Evolutionary conservation across 1,140 invertebrate genomes (phyloP), one percentile per base, ranked within the genome.

Genomic region (Camponotus floridanus): DNA sequence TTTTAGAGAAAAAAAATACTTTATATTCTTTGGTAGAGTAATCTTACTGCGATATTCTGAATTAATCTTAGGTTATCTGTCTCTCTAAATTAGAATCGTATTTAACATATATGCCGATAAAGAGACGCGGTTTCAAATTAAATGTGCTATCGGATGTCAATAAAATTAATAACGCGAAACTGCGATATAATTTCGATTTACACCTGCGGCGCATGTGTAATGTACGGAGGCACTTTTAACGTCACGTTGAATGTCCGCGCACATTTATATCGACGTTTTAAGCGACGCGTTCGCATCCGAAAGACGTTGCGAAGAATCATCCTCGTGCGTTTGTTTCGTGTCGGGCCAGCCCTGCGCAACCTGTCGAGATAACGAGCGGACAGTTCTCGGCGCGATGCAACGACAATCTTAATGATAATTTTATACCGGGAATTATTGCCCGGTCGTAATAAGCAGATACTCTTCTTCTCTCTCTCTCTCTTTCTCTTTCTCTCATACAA

Each of bases 321-420:
- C 13, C 7, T 31, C n/a, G 31, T 11, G 39, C 48, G 21, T 57
- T 59, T 57, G 48, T 68, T 83, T 31, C 67, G 18, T 21, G 33
- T 39, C 31, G 45, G 9, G 18, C 13, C 45, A 36, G 59, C 18
- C 33, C 48, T 5, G 36, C 61, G 36, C 57, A 76, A 67, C 76
- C 76, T 51, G 61, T 65, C 76, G 45, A 62, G 76, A 68, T 80
- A 80, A 80, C 78, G 78, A 70, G 64, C 76, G 62, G 51, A 0
- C 78, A 55, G 64, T 42, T 26, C 36, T 48, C 57, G 59, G 18
- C 67, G 39, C 76, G 7, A 33, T 2, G 21, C 73, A 55, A 45
- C 61, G 73, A 78, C 83, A 80, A 86, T 86, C 68, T 86, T 61
- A 86, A 68, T 67, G 74, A 86, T 86, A 80, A 86, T 80, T 80